Conservation (phyloP, 2,888 invertebrate species). For the Epirrhoe tristata region DNA sequence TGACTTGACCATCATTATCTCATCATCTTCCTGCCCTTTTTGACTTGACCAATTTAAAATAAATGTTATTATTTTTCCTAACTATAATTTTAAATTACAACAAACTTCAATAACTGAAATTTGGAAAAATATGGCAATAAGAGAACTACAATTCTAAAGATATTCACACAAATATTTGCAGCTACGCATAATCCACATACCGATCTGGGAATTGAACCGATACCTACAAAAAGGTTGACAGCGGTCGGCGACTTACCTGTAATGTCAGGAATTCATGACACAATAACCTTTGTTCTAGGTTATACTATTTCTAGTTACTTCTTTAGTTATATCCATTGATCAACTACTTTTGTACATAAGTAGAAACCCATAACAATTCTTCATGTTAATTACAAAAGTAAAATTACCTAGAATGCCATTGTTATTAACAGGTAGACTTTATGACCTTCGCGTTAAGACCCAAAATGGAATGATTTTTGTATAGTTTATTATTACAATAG, state of each 20-base stretch:
- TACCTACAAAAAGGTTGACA: constrained; percentile 18
- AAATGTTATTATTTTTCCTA: no score
- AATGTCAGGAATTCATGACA: constrained; percentile 11
- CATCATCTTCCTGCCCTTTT: no score
- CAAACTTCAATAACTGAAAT: no score
- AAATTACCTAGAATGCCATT: constrained; percentile 38
- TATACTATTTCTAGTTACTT: neutral
- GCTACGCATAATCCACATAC: neutral
- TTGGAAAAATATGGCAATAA: neutral
- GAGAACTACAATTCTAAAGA: neutral
- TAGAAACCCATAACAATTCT: neutral
- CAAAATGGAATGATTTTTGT: constrained; percentile 25
- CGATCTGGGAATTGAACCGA: constrained; percentile 2
- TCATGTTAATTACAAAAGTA: constrained; percentile 31
- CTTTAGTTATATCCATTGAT: constrained; percentile 26
- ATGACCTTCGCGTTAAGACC: constrained; percentile 23
- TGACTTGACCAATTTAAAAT: no score
- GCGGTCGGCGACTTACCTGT: neutral
- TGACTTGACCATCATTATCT: no score
- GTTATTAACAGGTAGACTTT: constrained; percentile 32
- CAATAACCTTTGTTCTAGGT: constrained; percentile 2
- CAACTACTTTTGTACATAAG: constrained; percentile 14
- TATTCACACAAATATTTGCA: constrained; percentile 1
- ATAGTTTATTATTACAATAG: constrained; percentile 43
- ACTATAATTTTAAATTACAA: no score